Evolutionary conservation across 2,797 vertebrate genomes (phyloP), one percentile per base, ranked within the genome.

Genomic region (Mallotus villosus): DNA sequence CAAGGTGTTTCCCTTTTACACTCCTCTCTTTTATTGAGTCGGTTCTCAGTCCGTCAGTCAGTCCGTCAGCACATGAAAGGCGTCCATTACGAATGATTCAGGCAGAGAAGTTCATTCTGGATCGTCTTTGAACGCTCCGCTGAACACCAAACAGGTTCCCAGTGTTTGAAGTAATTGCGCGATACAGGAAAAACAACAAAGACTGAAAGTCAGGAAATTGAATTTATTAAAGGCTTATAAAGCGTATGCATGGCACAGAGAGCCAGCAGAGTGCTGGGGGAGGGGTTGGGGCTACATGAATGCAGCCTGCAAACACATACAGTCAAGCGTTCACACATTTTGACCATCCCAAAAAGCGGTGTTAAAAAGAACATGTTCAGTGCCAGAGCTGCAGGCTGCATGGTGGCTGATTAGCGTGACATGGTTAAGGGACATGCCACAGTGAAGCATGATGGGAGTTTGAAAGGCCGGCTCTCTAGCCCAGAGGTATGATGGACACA

Each of bases 321-420:
- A 88, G 84, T 86, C 85, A 87, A 78, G 85, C 77, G 81, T 83
- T 85, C 74, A 65, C 68, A 72, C 81, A 62, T 82, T 85, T 74
- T 84, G 82, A 86, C 81, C 77, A 68, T 84, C 84, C 80, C 83
- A 85, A 85, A 88, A 82, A 83, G 79, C 4, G 3, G 63, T 34
- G 61, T 63, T 71, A 17, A 63, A 63, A 53, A 64, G 60, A 63
- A 71, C 70, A 71, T 22, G 62, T 59, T 60, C 19, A 16, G 69
- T 21, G 14, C 25, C 59, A 12, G 24, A n/a, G 19, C 46, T 7
- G 19, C 27, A 19, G 65, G 74, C 82, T 81, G 59, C 69, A 58
- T 75, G 87, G 80, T 76, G 78, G 76, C 84, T 87, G 85, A 88
- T 90, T 84, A 85, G 83, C 83, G 73, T 84, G 87, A 87, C 86